Evolutionary conservation across 1,140 invertebrate species (phyloP), one percentile per base, ranked within the genome.

Genomic region (Pachypeltis micranthus): DNA sequence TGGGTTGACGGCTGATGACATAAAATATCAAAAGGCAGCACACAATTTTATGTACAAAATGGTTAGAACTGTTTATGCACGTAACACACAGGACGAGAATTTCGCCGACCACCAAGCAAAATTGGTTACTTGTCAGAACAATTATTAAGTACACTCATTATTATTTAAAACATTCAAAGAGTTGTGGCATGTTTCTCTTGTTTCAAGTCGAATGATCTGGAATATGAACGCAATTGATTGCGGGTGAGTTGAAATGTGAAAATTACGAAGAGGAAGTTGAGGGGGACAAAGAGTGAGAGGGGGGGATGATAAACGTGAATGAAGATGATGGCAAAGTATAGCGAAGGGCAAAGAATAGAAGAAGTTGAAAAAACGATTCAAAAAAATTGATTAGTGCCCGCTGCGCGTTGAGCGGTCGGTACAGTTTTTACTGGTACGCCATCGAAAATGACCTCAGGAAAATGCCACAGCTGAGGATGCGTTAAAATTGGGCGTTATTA

Each of bases 381-480:
- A n/a, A n/a, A n/a, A n/a, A n/a, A n/a, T n/a, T n/a, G n/a, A n/a
- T n/a, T n/a, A n/a, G n/a, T n/a, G n/a, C n/a, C n/a, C n/a, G 27
- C 29, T n/a, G n/a, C n/a, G n/a, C n/a, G n/a, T n/a, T n/a, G n/a
- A n/a, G n/a, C n/a, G n/a, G n/a, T n/a, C n/a, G n/a, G n/a, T n/a
- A n/a, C n/a, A n/a, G n/a, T n/a, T n/a, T n/a, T n/a, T n/a, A n/a
- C n/a, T n/a, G n/a, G n/a, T n/a, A n/a, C n/a, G n/a, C n/a, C n/a
- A n/a, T n/a, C n/a, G n/a, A n/a, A n/a, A n/a, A n/a, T n/a, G n/a
- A n/a, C n/a, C 31, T 39, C 16, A 39, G 31, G 29, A 64, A 62
- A 62, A 39, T 62, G 63, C 59, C 63, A 64, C 59, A 64, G 60
- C 63, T 65, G 34, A 57, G 21, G 25, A 61, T 56, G 61, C 57